Conservation (phyloP, 2,888 invertebrate species). For the Ceriagrion tenellum region DNA sequence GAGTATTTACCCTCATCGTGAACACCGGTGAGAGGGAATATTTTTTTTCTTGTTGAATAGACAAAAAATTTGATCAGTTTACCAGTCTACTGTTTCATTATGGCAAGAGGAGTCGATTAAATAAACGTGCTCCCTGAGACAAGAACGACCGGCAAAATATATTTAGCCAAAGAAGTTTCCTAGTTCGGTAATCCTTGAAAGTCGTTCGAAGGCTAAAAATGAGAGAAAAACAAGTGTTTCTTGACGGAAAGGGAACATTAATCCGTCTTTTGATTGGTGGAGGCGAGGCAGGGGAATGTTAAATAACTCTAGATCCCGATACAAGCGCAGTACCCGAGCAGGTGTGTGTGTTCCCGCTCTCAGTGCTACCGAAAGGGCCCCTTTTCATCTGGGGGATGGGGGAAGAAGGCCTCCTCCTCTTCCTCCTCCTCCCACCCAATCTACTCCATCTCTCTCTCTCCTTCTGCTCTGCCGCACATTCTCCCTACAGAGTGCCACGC, state of each 20-base stretch:
- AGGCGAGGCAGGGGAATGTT: background rate
- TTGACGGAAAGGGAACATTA: background rate
- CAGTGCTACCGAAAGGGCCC: background rate
- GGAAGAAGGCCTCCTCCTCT: no score
- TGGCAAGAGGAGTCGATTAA: background rate
- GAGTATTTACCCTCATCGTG: no score
- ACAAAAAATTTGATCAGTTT: no score
- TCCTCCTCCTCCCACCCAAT: background rate
- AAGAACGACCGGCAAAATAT: background rate
- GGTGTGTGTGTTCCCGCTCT: background rate
- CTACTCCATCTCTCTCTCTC: background rate
- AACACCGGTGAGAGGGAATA: no score
- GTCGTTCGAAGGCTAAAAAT: background rate
- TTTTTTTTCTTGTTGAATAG: no score
- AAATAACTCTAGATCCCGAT: conserved; percentile 5
- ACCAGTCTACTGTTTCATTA: background rate
- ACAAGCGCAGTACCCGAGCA: background rate
- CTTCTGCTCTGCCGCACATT: background rate
- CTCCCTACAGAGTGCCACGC: conserved; percentile 37
- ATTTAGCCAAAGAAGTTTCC: background rate
- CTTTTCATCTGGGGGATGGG: background rate
- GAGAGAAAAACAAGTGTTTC: background rate
- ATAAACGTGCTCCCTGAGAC: background rate
- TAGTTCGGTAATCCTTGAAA: background rate
- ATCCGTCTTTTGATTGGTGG: background rate